Evolutionary conservation across 2,113 vertebrate genomes (phyloP), one percentile per base, ranked within the genome.

Genomic region (Colossoma macropomum): DNA sequence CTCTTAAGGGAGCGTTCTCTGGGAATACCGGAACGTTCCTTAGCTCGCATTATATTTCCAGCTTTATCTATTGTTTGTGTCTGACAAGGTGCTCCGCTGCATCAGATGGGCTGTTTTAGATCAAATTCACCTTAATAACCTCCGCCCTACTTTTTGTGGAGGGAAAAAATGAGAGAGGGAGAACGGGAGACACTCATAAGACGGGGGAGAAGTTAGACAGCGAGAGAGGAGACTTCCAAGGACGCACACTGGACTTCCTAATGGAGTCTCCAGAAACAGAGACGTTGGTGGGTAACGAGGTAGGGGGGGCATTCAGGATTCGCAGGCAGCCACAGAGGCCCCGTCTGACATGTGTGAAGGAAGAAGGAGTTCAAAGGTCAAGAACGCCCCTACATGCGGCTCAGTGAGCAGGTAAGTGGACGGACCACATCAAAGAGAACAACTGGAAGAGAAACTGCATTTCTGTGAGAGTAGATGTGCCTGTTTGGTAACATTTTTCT

Each of bases 71-170:
- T 94, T 94, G 93, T 94, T 93, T 93, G 89, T 90, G 90, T 89
- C 89, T 94, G 93, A 94, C 93, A 93, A 91, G 92, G 92, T 91
- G 91, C 89, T 92, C 89, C 91, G 81, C 76, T 68, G 83, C 91
- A 92, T 90, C 90, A 89, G 91, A 84, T 87, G 87, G 86, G 89
- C 90, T 91, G 91, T 92, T 62, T 62, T 93, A 92, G 88, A 94
- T 94, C 91, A 93, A 93, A 92, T 92, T 93, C 86, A 85, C 90
- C 90, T 89, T 90, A 89, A 88, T 92, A 93, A 93, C 93, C 94
- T 92, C 85, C 90, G 92, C 85, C 92, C 94, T 90, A 94, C 87
- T 93, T 94, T 92, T 83, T 81, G 91, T 76, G 81, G 75, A 77
- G 77, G 81, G 72, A 62, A 80, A 89, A 86, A 84, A 80, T 0